A percentile compares a stretch with the other conserved stretches of the same genome.
Evolutionary conservation across 2,888 invertebrate genomes (phyloP).

Genomic region (Drosophila kuntzei): DNA sequence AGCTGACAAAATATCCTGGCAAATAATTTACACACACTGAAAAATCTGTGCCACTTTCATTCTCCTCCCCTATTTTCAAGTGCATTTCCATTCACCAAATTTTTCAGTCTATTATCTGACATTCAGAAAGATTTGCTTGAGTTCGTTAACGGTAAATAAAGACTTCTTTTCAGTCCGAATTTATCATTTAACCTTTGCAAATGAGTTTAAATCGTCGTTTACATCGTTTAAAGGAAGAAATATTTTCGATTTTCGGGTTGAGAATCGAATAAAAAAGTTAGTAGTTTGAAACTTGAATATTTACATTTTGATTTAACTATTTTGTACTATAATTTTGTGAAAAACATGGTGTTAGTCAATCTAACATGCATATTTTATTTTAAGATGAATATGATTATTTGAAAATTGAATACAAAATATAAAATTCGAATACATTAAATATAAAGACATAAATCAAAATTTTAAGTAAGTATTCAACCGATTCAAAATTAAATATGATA

Average conservation of each 20-base stretch:
- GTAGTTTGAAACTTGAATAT: neutral
- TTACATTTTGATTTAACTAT: too few relatives aligned
- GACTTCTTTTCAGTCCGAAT: neutral
- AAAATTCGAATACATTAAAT: too few relatives aligned
- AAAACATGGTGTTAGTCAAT: too few relatives aligned
- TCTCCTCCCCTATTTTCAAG: neutral
- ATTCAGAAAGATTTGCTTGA: neutral
- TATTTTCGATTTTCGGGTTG: neutral
- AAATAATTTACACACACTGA: conserved; percentile 27
- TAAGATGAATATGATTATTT: too few relatives aligned
- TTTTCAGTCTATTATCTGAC: neutral
- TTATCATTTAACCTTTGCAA: neutral
- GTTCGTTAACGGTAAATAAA: neutral
- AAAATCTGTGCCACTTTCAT: conserved; percentile 11
- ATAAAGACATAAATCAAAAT: too few relatives aligned
- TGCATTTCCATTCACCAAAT: conserved; percentile 16
- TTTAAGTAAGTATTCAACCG: too few relatives aligned
- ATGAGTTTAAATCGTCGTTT: neutral
- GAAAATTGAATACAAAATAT: too few relatives aligned
- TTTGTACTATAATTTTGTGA: too few relatives aligned
- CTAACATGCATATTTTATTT: too few relatives aligned
- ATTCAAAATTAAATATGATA: too few relatives aligned
- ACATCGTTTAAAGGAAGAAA: neutral
- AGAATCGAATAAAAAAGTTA: neutral
- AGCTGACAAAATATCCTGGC: conserved; percentile 18